phyloP scores from a whole-genome alignment of 2,113 vertebrate species.

The Trichechus manatus region DNA sequence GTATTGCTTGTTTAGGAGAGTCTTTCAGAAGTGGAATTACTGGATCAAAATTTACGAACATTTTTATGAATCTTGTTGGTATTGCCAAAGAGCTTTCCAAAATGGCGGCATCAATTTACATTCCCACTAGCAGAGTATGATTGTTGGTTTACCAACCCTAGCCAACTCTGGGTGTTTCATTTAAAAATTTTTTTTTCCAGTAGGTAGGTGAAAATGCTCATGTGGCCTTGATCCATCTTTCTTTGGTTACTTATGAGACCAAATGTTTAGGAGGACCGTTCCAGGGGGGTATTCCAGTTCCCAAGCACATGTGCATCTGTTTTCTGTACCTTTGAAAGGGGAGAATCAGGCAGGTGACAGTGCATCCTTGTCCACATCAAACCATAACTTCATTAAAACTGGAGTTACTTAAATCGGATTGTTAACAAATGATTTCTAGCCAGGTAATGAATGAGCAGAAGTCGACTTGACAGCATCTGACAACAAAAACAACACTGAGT shows the following conservation, averaged over 20 bases:
- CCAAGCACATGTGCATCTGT: fast-evolving
- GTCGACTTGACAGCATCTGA: too few relatives aligned
- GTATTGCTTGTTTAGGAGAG: not conserved
- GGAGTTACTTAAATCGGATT: too few relatives aligned
- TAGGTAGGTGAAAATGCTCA: not conserved
- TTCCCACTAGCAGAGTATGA: not conserved
- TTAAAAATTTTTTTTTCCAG: not conserved
- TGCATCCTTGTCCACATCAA: not conserved
- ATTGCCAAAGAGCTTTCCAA: not conserved
- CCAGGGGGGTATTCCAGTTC: not conserved
- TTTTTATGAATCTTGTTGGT: not conserved
- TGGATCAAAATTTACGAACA: not conserved
- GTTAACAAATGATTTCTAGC: not conserved
- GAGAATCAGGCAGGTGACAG: not conserved
- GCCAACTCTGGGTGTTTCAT: not conserved
- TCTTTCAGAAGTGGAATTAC: not conserved
- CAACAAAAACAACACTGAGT: too few relatives aligned
- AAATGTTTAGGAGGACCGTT: fast-evolving
- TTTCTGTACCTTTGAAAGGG: not conserved
- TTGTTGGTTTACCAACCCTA: too few relatives aligned
- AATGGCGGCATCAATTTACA: fast-evolving
- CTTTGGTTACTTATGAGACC: not conserved
- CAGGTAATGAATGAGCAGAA: too few relatives aligned
- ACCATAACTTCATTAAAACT: not conserved
- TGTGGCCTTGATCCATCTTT: not conserved